Base-by-base conservation (phyloP, 2,797 vertebrate species). In the Salarias fasciatus region DNA sequence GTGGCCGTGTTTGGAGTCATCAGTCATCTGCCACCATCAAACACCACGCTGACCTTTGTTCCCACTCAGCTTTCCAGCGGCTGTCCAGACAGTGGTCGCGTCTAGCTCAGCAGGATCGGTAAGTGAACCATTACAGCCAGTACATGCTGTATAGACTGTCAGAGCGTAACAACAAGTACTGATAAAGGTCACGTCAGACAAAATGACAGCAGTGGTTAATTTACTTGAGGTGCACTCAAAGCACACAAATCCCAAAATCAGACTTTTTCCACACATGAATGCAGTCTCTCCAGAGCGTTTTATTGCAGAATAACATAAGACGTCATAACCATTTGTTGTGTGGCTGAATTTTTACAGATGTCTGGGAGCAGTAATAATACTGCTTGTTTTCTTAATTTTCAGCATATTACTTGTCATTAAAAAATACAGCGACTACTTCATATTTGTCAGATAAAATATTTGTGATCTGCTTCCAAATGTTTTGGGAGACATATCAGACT, bases 101-200 rank as follows among this genome's bases (percentile, higher is more conserved):
- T 70, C 52, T 28, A 11, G 28, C 43, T 56, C 8, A 12, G 51
- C 52, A 24, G 28, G 49, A 24, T 49, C 5, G 40, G 69, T 65
- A 50, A 80, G 78, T 65, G 63, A 78, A 77, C 62, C 15, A 9
- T 68, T 64, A 53, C 60, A 36, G 45, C 53, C 40, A 56, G 29
- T 56, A 53, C 72, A 69, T 58, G n/a, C n/a, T n/a, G n/a, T n/a
- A 52, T 61, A 28, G 58, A 46, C 58, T 72, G 75, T 79, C 80
- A 61, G 53, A 53, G 29, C 44, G 61, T 37, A 79, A 65, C 77
- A 72, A 56, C 53, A 63, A 69, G 74, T 67, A 56, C 50, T 46
- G 72, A 54, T 62, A 66, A 88, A 82, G 77, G 84, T 85, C 75
- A 80, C 65, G 68, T 74, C 61, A 52, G 54, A 43, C n/a, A 11